A percentile compares a stretch with the other conserved stretches of the same genome.
These are phyloP conservation scores for Linnaemya tessellans DNA, from an alignment of 2,888 invertebrate genomes.

Conservation along the genomic window DNA sequence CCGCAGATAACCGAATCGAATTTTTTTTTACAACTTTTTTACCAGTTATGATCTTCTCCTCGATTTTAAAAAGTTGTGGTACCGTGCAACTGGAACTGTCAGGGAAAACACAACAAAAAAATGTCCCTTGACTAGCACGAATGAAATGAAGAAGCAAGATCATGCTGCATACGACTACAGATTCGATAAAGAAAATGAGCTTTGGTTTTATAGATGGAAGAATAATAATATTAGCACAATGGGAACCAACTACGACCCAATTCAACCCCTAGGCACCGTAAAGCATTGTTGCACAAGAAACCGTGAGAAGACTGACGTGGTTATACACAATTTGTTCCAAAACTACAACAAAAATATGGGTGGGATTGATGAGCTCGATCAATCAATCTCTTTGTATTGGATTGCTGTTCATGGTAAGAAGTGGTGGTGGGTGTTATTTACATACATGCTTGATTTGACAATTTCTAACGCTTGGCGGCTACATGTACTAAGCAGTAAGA, in stretches of 20 bases:
- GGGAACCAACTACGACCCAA: too few relatives aligned
- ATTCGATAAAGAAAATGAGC: too few relatives aligned
- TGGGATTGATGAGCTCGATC: neutral
- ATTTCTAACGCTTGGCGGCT: neutral
- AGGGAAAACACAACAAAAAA: neutral
- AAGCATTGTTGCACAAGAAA: neutral
- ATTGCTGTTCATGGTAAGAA: neutral
- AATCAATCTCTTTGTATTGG: neutral
- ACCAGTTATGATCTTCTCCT: neutral
- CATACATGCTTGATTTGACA: neutral
- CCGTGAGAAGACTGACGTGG: slow-evolving; percentile 10
- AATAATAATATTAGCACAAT: too few relatives aligned
- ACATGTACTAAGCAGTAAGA: neutral
- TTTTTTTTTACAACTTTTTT: neutral
- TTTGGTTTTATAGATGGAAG: too few relatives aligned
- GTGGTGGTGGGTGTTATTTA: too few relatives aligned
- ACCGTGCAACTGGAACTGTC: slow-evolving; percentile 2
- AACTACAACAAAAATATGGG: too few relatives aligned
- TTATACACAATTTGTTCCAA: neutral
- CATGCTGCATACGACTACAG: neutral
- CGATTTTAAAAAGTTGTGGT: neutral
- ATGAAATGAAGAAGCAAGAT: slow-evolving; percentile 1
- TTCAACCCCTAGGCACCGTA: neutral
- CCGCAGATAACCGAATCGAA: too few relatives aligned
- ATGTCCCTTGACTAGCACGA: too few relatives aligned